Conservation (phyloP, 1,140 invertebrate species). For the Brachionus asplanchnoidis region DNA sequence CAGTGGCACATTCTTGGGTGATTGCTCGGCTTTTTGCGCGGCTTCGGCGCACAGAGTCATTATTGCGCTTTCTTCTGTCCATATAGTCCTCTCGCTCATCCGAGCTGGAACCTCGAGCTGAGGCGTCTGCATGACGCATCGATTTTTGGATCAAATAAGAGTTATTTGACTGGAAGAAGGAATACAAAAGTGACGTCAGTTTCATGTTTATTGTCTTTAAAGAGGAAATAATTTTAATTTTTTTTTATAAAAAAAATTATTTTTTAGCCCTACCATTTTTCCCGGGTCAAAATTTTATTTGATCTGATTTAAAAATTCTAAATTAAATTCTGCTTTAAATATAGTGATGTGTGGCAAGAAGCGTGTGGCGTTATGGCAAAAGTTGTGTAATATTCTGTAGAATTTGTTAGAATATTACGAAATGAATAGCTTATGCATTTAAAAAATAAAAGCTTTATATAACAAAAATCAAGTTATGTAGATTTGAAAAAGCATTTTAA, state of each 20-base stretch:
- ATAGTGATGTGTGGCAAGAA: not conserved
- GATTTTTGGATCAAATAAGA: slow-evolving; percentile 39
- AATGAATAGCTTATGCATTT: not conserved
- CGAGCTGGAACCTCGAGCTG: not conserved
- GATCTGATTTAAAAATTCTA: not conserved
- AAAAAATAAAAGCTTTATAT: not conserved
- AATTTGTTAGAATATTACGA: not conserved
- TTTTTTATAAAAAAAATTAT: not conserved
- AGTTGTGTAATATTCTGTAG: not conserved
- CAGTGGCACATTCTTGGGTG: not conserved
- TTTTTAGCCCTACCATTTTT: not conserved
- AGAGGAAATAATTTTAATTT: not conserved
- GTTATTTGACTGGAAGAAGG: slow-evolving; percentile 32
- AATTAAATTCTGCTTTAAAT: not conserved
- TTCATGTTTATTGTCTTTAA: slow-evolving; percentile 13
- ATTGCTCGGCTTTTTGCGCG: slow-evolving; percentile 8
- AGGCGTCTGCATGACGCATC: slow-evolving; percentile 17
- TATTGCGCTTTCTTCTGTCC: not conserved
- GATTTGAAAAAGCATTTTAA: not conserved
- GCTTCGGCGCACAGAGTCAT: slow-evolving; percentile 25
- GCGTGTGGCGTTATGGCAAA: not conserved
- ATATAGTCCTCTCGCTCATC: not conserved
- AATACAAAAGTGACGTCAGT: slow-evolving; percentile 1
- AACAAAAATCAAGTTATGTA: not conserved
- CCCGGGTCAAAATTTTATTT: not conserved